Evolutionary conservation across 1,140 invertebrate species (phyloP).

Genomic region (Conus betulinus): DNA sequence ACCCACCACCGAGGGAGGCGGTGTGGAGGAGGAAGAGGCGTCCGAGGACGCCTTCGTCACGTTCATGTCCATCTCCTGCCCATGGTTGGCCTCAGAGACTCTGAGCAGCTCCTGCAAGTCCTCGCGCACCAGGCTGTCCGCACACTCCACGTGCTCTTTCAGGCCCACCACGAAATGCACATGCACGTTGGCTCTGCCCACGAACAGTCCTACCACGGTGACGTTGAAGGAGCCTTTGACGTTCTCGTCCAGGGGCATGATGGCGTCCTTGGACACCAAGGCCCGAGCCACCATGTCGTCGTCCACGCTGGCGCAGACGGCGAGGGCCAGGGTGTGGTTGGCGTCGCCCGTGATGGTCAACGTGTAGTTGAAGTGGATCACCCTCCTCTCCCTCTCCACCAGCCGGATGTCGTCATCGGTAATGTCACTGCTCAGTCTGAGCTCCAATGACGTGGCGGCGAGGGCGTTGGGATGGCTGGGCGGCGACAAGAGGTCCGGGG

Average conservation of each 20-base stretch:
- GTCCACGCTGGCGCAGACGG: conserved; percentile 11
- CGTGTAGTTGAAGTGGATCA: conserved; percentile 11
- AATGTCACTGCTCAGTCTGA: conserved; percentile 9
- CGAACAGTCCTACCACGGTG: background rate
- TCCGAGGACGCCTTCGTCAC: background rate
- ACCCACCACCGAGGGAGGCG: background rate
- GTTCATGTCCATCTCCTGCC: conserved; percentile 1
- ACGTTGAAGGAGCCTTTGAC: background rate
- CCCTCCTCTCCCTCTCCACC: background rate
- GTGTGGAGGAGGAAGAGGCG: background rate
- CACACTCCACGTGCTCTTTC: background rate
- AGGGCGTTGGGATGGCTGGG: background rate
- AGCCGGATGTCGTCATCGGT: conserved; percentile 10
- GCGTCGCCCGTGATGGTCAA: background rate
- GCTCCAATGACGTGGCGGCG: conserved; percentile 21
- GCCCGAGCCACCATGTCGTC: background rate
- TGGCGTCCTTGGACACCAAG: background rate
- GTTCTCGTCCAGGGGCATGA: background rate
- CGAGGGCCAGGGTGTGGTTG: conserved; percentile 19
- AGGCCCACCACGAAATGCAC: conserved; percentile 25
- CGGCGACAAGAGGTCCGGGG: background rate
- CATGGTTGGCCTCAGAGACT: background rate
- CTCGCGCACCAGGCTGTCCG: background rate
- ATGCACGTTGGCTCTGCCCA: conserved; percentile 12
- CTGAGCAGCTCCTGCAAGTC: conserved; percentile 19